Evolutionary conservation across 1,140 invertebrate species (phyloP), one percentile per base, ranked within the genome.

Genomic region (Notospermus geniculatus): DNA sequence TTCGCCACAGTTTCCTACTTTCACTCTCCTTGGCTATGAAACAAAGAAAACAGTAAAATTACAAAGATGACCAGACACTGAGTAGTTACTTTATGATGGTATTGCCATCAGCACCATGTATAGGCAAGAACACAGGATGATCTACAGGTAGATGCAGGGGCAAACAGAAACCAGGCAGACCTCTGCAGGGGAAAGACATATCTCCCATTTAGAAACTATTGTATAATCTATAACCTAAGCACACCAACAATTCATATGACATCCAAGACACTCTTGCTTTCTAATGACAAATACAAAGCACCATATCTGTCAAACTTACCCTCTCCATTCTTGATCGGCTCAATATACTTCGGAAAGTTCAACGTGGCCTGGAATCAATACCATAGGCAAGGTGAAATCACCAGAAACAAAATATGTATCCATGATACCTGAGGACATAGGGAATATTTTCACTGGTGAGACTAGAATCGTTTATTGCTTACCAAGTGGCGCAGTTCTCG

Each of bases 1-100:
- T 87, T 60, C 86, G 82, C 90, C 90, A 95, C 0, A 95, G 75
- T 39, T 85, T 85, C 11, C 84, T 81, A 1, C 86, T 83, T 75
- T 94, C 88, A 11, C 81, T 81, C n/a, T 82, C 73, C 32, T 83
- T 76, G 1, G 85, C 77, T 79, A 64, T 19, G 67, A 64, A 56
- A 54, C 39, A 56, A 46, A 46, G 19, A 4, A 15, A 36, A 36
- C 5, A 15, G 32, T 36, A 7, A n/a, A n/a, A n/a, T n/a, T n/a
- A n/a, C n/a, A n/a, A n/a, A n/a, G n/a, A n/a, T n/a, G n/a, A n/a
- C n/a, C n/a, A n/a, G n/a, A n/a, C n/a, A n/a, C n/a, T n/a, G n/a
- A n/a, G n/a, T n/a, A n/a, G n/a, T n/a, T n/a, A n/a, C n/a, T n/a
- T n/a, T n/a, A n/a, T n/a, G n/a, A n/a, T n/a, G n/a, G n/a, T n/a